phyloP scores from a whole-genome alignment of 2,797 vertebrate genomes.

The Morus bassanus region DNA sequence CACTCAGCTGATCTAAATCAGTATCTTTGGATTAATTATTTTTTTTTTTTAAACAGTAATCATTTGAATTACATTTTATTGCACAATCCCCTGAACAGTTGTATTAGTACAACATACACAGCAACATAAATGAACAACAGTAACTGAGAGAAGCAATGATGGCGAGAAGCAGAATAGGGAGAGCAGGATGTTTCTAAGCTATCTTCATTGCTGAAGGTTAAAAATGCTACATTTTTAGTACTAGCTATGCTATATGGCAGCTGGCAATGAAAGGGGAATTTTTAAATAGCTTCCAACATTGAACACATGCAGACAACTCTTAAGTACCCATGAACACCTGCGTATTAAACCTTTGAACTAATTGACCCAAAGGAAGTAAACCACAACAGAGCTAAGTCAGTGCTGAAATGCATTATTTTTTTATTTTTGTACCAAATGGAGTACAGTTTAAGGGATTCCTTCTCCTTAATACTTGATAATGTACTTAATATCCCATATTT shows the following conservation, averaged over 20 bases:
- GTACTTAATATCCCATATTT: background rate
- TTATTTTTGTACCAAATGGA: background rate
- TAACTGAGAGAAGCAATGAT: background rate
- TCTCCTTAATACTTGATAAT: background rate
- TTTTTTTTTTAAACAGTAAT: background rate
- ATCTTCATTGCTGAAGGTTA: background rate
- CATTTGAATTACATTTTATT: background rate
- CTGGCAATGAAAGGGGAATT: background rate
- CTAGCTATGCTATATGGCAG: background rate
- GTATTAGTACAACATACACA: background rate
- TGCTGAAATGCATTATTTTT: background rate
- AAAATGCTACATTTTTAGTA: background rate
- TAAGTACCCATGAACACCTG: background rate
- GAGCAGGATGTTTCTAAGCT: background rate
- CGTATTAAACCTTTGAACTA: background rate
- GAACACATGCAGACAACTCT: background rate
- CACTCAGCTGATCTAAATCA: background rate
- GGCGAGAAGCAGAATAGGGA: background rate
- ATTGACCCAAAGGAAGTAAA: background rate
- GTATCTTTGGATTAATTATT: background rate
- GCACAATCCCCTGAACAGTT: background rate
- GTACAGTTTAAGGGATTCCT: background rate
- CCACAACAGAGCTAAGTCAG: background rate
- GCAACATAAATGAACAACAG: background rate
- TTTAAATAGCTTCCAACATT: background rate